Base-by-base conservation (phyloP, 1,140 invertebrate genomes). In the Hyles euphorbiae region DNA sequence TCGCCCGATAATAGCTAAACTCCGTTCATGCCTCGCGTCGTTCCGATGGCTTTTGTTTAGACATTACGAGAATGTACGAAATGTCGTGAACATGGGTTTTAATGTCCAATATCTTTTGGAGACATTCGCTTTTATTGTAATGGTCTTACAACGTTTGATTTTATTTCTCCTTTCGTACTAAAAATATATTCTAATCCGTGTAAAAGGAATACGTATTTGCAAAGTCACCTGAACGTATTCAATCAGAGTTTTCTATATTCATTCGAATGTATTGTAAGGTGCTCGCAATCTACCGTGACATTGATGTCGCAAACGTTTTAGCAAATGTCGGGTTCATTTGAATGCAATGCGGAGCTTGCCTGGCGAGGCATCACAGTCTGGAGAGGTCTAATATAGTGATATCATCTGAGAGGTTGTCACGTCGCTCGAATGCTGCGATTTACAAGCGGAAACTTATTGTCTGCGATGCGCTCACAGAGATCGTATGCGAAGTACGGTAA, bases 51-150 rank as follows among this genome's bases (percentile, higher is more conserved):
- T 75, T 73, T 75, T 73, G 67, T 70, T 70, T 66, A 66, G 71
- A 74, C 68, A 72, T 76, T 72, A 72, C 68, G 63, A 63, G 68
- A 74, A 70, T 70, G 71, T 76, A 71, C 53, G 70, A 65, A 71
- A 65, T 49, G 63, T 68, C 51, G 61, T 60, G 66, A 73, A 76
- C 73, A 76, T 59, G 63, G 59, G 63, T 63, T 67, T 70, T 64
- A 67, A 60, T 58, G 63, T 67, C 61, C 70, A 68, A 74, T 67
- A 68, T 68, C 59, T 62, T 52, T 53, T 11, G 47, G 34, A 34
- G 46, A 54, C 58, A 58, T 70, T 67, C 58, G 49, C 58, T 67
- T 63, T 67, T 65, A 64, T 68, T 45, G 60, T 8, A 60, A 22
- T 22, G 22, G 22, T 22, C 22, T 22, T 22, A 22, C 22, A 22